phyloP scores from a whole-genome alignment of 2,797 vertebrate species.

The Acanthurus tractus region DNA sequence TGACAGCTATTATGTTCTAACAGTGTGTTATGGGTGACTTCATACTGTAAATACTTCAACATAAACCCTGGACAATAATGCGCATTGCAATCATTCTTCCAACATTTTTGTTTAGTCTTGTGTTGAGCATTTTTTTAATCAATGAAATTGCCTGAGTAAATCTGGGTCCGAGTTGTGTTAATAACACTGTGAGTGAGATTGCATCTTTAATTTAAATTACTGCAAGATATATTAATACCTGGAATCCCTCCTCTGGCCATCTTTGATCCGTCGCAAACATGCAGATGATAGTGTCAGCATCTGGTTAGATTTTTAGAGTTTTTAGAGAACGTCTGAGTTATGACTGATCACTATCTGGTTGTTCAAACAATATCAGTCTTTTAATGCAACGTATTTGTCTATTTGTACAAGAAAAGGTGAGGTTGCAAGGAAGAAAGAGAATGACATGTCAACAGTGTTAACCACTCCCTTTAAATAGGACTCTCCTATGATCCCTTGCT shows the following conservation, averaged over 20 bases:
- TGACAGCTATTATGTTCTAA: constrained; percentile 83
- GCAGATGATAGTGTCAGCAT: constrained; percentile 70
- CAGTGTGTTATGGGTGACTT: constrained; percentile 74
- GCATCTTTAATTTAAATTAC: constrained; percentile 84
- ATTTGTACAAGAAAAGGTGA: constrained; percentile 79
- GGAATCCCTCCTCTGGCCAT: constrained; percentile 63
- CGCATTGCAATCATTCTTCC: constrained; percentile 44
- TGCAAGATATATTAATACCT: constrained; percentile 78
- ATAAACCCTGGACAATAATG: constrained; percentile 54
- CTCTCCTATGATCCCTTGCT: constrained; percentile 87
- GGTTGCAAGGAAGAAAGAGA: constrained; percentile 79
- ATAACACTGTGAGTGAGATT: constrained; percentile 76
- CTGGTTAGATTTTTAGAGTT: constrained; percentile 68
- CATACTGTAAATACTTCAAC: constrained; percentile 81
- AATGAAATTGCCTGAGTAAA: constrained; percentile 51
- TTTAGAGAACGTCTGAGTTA: constrained; percentile 74
- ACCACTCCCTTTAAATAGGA: constrained; percentile 88
- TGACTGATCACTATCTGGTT: constrained; percentile 81
- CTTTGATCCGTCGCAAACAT: constrained; percentile 76
- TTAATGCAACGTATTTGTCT: constrained; percentile 64
- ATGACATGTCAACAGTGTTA: constrained; percentile 90
- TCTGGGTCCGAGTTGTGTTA: constrained; percentile 54
- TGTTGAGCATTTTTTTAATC: constrained; percentile 52
- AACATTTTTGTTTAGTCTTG: constrained; percentile 47
- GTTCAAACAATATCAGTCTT: constrained; percentile 71